Evolutionary conservation across 2,113 vertebrate genomes (phyloP).

Genomic region (Gallinago paraguaiae): DNA sequence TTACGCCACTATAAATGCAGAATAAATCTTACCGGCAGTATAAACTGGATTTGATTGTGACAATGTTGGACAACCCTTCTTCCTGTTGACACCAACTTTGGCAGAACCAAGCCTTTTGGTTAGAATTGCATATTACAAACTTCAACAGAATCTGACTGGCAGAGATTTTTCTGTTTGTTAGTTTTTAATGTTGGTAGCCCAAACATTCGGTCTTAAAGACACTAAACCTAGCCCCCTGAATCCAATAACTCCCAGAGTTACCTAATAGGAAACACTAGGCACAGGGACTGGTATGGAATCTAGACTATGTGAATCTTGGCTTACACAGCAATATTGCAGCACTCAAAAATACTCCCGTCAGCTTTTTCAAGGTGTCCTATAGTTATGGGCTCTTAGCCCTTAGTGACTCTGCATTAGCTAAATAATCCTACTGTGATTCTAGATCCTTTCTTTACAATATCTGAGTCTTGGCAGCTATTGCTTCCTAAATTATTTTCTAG

Average conservation of each 20-base stretch:
- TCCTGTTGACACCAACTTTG: neutral
- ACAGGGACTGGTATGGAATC: neutral
- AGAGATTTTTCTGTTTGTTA: conserved; percentile 1
- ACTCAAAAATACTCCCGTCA: neutral
- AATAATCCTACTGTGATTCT: neutral
- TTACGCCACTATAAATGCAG: neutral
- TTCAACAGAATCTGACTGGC: neutral
- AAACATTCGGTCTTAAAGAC: neutral
- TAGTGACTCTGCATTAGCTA: neutral
- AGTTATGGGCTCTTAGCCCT: neutral
- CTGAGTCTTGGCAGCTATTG: neutral
- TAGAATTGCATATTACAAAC: neutral
- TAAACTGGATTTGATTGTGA: neutral
- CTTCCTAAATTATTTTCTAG: neutral
- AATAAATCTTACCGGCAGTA: neutral
- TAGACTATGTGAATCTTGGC: neutral
- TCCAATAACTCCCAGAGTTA: neutral
- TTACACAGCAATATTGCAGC: neutral
- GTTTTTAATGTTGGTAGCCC: neutral
- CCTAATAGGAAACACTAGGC: neutral
- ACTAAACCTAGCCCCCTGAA: neutral
- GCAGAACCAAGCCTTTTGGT: conserved; percentile 18
- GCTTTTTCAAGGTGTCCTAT: neutral
- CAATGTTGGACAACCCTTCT: neutral
- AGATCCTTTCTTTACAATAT: neutral